phyloP scores from a whole-genome alignment of 2,113 vertebrate species.

The Diadophis punctatus region DNA sequence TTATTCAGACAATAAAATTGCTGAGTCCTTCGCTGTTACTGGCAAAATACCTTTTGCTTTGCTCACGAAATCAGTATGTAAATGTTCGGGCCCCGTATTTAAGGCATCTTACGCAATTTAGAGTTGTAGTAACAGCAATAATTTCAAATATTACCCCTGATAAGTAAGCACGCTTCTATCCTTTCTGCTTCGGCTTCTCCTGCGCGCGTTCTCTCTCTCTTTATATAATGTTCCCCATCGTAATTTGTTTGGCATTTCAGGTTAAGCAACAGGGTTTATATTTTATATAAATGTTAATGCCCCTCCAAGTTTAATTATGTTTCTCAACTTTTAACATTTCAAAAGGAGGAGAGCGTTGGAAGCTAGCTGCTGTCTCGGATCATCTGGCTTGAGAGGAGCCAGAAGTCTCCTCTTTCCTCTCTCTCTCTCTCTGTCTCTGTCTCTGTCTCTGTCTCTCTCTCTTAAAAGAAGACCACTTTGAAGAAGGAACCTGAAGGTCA shows the following conservation, averaged over 20 bases:
- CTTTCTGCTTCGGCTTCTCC: background rate
- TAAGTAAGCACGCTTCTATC: slow-evolving; percentile 78
- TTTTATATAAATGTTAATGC: slow-evolving; percentile 91
- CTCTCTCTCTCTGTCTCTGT: too few relatives aligned
- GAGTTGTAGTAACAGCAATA: slow-evolving; percentile 94
- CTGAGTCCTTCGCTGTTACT: slow-evolving; percentile 99
- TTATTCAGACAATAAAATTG: slow-evolving; percentile 99
- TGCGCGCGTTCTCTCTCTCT: slow-evolving; percentile 38
- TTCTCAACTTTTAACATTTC: slow-evolving; percentile 86
- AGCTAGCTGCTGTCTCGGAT: slow-evolving; percentile 66
- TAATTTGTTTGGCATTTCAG: slow-evolving; percentile 98
- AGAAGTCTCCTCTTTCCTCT: slow-evolving; percentile 11
- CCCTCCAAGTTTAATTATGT: slow-evolving; percentile 89
- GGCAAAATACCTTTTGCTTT: slow-evolving; percentile 99
- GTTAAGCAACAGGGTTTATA: slow-evolving; percentile 97
- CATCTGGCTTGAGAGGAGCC: slow-evolving; percentile 55
- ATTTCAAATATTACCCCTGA: slow-evolving; percentile 96
- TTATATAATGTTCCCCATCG: slow-evolving; percentile 88
- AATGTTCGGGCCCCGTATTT: slow-evolving; percentile 98
- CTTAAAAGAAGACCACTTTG: background rate
- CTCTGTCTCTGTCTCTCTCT: background rate
- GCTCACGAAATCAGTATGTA: slow-evolving; percentile 99
- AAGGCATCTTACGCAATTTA: slow-evolving; percentile 97
- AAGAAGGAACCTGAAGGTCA: background rate
- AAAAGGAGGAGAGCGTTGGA: slow-evolving; percentile 60